These are phyloP conservation scores for western clawed frog (Xenopus tropicalis) DNA, from an alignment of 2,113 vertebrate species.

Conservation along the genomic window DNA sequence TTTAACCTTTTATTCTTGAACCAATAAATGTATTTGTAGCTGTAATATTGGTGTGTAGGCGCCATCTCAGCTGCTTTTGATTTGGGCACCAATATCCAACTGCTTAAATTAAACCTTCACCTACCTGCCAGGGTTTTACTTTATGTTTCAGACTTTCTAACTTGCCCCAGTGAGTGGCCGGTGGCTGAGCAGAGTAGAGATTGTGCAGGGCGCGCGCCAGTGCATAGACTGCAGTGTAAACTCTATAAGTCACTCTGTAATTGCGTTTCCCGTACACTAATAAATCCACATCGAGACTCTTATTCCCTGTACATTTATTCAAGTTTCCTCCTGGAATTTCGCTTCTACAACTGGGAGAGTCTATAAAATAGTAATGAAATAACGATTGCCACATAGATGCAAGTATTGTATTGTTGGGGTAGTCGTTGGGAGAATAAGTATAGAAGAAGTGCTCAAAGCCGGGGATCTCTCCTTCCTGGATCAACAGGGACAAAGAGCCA, in stretches of 20 bases:
- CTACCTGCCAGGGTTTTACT: not conserved
- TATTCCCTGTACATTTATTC: not conserved
- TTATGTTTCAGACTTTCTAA: not conserved
- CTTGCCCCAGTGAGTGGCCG: not conserved
- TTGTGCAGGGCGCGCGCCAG: not conserved
- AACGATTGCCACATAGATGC: too few species aligned
- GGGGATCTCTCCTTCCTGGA: not conserved
- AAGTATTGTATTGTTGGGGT: not conserved
- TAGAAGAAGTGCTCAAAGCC: not conserved
- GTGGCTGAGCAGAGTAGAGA: not conserved
- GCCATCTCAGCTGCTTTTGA: too few species aligned
- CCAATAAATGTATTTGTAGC: too few species aligned
- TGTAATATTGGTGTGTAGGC: too few species aligned
- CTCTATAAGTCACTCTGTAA: not conserved
- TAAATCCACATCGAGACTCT: not conserved
- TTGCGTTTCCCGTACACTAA: not conserved
- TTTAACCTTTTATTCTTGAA: too few species aligned
- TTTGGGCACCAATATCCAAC: too few species aligned
- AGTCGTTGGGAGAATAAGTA: not conserved
- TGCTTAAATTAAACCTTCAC: not conserved
- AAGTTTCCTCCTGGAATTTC: too few species aligned
- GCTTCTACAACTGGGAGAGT: not conserved
- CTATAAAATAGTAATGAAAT: not conserved
- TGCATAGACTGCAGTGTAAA: constrained; percentile 10
- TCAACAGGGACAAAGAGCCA: not conserved